A percentile compares a stretch with the other conserved stretches of the same genome.
These are phyloP conservation scores for Leucophora obtusa DNA, from an alignment of 2,888 invertebrate species.

Conservation along the genomic window DNA sequence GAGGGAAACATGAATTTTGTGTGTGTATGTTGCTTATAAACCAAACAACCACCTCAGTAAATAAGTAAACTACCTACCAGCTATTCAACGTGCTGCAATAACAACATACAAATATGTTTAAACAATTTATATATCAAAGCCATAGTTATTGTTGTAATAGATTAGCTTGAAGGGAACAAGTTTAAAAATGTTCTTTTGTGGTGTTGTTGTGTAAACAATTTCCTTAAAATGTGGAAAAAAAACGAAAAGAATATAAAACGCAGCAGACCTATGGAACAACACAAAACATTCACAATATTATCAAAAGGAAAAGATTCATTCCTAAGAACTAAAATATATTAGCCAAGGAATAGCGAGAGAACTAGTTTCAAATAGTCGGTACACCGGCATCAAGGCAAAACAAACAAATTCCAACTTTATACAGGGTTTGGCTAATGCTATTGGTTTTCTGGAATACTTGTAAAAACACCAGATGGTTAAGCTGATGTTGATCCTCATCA, in stretches of 20 bases:
- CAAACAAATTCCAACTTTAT: constrained; percentile 18
- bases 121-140: constrained; percentile 74
- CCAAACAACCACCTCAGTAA: neutral
- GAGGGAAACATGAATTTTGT: constrained; percentile 5
- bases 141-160: constrained; percentile 47
- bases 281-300: constrained; percentile 66
- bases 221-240: constrained; percentile 45
- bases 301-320: constrained; percentile 48
- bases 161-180: constrained; percentile 60
- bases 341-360: constrained; percentile 24
- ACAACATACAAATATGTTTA: constrained; percentile 65
- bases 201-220: constrained; percentile 54
- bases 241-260: constrained; percentile 22
- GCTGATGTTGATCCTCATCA: constrained; percentile 64
- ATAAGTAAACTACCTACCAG: neutral
- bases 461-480: constrained; percentile 56
- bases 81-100: neutral
- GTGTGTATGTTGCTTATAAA: neutral
- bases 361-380: constrained; percentile 44
- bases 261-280: constrained; percentile 45
- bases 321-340: constrained; percentile 38
- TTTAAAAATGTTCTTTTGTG: constrained; percentile 31
- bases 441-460: neutral
- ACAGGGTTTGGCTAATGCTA: neutral
- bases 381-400: constrained; percentile 11